Evolutionary conservation across 1,140 invertebrate genomes (phyloP).

Genomic region (Drosophila leontia): DNA sequence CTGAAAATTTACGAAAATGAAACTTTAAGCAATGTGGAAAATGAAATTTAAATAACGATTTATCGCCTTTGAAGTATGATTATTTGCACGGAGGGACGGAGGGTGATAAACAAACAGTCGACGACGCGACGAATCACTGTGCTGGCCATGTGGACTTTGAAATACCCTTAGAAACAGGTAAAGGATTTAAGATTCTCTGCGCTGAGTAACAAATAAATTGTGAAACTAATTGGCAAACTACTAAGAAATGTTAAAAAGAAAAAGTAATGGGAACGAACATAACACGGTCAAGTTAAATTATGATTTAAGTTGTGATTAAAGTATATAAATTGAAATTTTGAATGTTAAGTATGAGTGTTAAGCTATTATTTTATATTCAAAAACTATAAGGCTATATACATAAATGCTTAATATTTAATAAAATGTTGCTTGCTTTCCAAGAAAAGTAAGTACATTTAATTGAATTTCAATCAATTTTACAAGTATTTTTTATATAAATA

Average conservation of each 20-base stretch:
- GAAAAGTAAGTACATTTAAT: too few species aligned
- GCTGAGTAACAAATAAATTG: neutral
- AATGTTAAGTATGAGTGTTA: too few species aligned
- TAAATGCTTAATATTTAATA: too few species aligned
- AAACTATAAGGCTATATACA: too few species aligned
- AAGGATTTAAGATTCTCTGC: too few species aligned
- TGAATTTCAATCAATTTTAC: too few species aligned
- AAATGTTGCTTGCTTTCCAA: too few species aligned
- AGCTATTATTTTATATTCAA: too few species aligned
- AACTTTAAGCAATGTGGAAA: constrained; percentile 79
- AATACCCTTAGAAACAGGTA: constrained; percentile 17
- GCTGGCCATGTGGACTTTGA: neutral
- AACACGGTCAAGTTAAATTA: neutral
- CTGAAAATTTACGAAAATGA: constrained; percentile 64
- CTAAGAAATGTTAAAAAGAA: too few species aligned
- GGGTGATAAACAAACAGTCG: constrained; percentile 29
- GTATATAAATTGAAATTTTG: neutral
- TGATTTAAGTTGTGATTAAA: too few species aligned
- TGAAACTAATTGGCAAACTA: neutral
- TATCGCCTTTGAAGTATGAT: constrained; percentile 83
- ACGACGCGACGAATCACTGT: neutral
- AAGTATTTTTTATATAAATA: neutral
- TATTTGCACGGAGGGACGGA: constrained; percentile 61
- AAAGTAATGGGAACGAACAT: neutral
- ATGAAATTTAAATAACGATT: constrained; percentile 84